Evolutionary conservation across 2,113 vertebrate genomes (phyloP).

Genomic region (Emydocephalus ijimae): DNA sequence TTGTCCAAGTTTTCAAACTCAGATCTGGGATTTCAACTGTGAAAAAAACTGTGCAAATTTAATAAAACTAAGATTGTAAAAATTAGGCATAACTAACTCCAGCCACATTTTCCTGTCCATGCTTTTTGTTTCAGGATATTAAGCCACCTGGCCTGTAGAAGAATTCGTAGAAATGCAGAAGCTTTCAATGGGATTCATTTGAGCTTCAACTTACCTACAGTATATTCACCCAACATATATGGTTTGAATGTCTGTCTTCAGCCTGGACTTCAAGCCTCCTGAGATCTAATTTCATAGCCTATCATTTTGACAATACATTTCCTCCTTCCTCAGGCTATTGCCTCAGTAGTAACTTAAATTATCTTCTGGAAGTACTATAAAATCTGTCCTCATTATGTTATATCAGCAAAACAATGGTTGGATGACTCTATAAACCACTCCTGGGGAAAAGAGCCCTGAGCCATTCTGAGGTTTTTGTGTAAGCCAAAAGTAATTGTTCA

Average conservation of each 20-base stretch:
- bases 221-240: not conserved
- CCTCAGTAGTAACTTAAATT: not conserved
- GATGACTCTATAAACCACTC: not conserved
- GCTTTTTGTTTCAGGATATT: not conserved
- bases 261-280: not conserved
- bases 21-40: not conserved
- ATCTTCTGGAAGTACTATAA: not conserved
- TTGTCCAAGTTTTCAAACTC: not conserved
- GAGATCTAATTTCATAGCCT: not conserved
- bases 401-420: not conserved
- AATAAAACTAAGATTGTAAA: not conserved
- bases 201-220: not conserved
- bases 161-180: not conserved
- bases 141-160: not conserved
- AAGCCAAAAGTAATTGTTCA: not conserved
- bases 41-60: not conserved
- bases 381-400: not conserved
- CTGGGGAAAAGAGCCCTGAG: not conserved
- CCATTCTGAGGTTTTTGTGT: not conserved
- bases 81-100: not conserved
- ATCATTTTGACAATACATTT: not conserved
- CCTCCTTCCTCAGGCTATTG: not conserved
- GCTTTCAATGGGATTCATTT: not conserved
- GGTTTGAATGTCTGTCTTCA: not conserved
- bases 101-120: not conserved